Base-by-base conservation (phyloP, 2,888 invertebrate genomes). In the Patella caerulea region DNA sequence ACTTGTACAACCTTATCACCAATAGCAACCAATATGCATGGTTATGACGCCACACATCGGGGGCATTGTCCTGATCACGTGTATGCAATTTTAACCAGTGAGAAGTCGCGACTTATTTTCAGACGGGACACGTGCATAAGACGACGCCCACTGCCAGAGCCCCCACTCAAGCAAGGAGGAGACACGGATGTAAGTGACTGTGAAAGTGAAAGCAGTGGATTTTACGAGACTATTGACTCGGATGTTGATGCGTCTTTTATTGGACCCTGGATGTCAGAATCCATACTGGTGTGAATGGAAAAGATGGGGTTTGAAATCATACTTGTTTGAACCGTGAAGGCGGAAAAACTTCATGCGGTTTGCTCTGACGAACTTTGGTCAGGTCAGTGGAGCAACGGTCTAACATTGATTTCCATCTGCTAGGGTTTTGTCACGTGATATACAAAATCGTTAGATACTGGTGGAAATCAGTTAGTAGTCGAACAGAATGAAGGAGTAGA, bases 201-300 rank as follows among this genome's bases (percentile, higher is more conserved):
- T 65, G 65, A 65, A 15, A 65, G 65, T 19, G 65, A 65, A 19
- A 65, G 65, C 14, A 65, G 65, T 24, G 65, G 65, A 65, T 65
- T 65, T 65, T 65, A 65, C 24, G 65, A 65, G 24, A 19, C 19
- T 24, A 65, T 65, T 65, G 65, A 65, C 24, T 65, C 65, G 19
- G 65, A 65, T 65, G 19, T 11, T 65, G 65, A 65, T 65, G 1
- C 12, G 19, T 65, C 19, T 3, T 19, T 65, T 65, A 24, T 11
- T 65, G 65, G 65, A 24, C 65, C 65, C 0, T 65, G 24, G 19
- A 65, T 65, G 24, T 65, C 65, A 3, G 65, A 19, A 65, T 65
- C 65, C 14, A 65, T 65, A 24, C 24, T 24, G 14, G 65, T 65
- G 9, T 65, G 24, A 14, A 24, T 3, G 3, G 19, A 14, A 19